Evolutionary conservation across 2,113 vertebrate species (phyloP).

Genomic region (Syngnathus floridae): DNA sequence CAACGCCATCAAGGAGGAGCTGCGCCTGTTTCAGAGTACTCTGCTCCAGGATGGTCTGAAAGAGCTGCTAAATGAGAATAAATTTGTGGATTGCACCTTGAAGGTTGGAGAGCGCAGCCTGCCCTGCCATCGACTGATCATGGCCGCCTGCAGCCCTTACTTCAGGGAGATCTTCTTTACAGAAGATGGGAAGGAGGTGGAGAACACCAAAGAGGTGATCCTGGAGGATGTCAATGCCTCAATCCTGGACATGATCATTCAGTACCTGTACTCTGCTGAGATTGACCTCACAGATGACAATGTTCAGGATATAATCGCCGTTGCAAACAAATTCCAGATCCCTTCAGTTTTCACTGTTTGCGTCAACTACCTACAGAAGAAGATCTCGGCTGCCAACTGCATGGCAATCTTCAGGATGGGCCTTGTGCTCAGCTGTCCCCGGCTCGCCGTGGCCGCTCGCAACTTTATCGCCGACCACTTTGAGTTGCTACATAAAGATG

Average conservation of each 20-base stretch:
- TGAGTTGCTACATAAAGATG: constrained; percentile 79
- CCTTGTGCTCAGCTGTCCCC: constrained; percentile 88
- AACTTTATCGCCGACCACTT: constrained; percentile 93
- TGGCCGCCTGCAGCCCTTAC: constrained; percentile 96
- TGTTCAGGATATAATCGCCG: constrained; percentile 91
- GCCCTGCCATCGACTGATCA: constrained; percentile 92
- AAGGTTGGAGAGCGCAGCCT: constrained; percentile 91
- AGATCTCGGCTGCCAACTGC: constrained; percentile 83
- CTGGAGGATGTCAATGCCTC: constrained; percentile 86
- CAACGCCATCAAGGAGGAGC: constrained; percentile 90
- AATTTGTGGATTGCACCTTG: constrained; percentile 93
- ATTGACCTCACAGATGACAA: constrained; percentile 94
- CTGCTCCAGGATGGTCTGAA: constrained; percentile 96
- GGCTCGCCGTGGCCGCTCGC: constrained; percentile 85
- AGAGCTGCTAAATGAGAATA: constrained; percentile 95
- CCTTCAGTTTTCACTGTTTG: constrained; percentile 96
- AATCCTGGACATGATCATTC: constrained; percentile 85
- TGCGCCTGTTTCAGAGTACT: constrained; percentile 95
- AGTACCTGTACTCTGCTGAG: constrained; percentile 92
- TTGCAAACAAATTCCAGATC: constrained; percentile 96
- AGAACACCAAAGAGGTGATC: constrained; percentile 83
- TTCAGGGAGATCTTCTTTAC: constrained; percentile 97
- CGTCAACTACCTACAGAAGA: constrained; percentile 94
- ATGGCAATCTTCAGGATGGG: constrained; percentile 92
- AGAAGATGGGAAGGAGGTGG: constrained; percentile 83